A percentile compares a stretch with the other conserved stretches of the same genome.
phyloP scores from a whole-genome alignment of 2,797 vertebrate genomes.

The Tenualosa thibaudeaui region DNA sequence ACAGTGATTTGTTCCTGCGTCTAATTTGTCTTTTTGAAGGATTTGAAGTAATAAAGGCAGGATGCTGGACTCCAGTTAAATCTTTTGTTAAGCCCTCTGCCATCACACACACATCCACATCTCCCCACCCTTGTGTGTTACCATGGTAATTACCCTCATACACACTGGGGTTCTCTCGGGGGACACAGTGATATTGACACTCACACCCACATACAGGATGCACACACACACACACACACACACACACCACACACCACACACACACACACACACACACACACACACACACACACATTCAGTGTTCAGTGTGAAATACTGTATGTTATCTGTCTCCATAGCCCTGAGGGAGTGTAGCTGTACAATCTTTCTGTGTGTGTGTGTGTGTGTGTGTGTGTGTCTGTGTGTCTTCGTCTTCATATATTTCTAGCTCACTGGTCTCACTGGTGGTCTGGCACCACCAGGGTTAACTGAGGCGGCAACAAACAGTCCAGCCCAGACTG shows the following conservation, averaged over 20 bases:
- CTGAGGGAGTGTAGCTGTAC: background rate
- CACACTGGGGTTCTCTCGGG: constrained; percentile 3
- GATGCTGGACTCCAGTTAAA: constrained; percentile 46
- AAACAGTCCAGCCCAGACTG: background rate
- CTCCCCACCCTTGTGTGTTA: constrained; percentile 46
- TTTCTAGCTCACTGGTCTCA: constrained; percentile 6
- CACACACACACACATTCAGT: background rate
- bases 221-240: too few relatives aligned
- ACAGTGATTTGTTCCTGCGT: constrained; percentile 58
- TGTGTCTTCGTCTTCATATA: background rate
- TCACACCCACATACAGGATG: too few relatives aligned
- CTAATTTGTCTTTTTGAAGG: constrained; percentile 62
- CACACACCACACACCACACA: background rate
- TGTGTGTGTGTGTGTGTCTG: background rate
- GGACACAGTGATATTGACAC: background rate
- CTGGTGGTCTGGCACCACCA: background rate
- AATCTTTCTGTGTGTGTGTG: constrained; percentile 3
- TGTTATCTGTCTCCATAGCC: too few relatives aligned
- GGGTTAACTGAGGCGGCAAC: constrained; percentile 1
- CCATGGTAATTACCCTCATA: constrained; percentile 49
- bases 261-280: background rate
- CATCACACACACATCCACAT: constrained; percentile 38
- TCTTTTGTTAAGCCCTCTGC: constrained; percentile 53
- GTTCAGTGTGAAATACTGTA: too few relatives aligned
- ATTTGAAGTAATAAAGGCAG: constrained; percentile 60